Percentiles rank a stretch among this genome's conserved stretches.
Evolutionary conservation across 2,797 vertebrate genomes (phyloP).

Genomic region (Notamacropus eugenii): DNA sequence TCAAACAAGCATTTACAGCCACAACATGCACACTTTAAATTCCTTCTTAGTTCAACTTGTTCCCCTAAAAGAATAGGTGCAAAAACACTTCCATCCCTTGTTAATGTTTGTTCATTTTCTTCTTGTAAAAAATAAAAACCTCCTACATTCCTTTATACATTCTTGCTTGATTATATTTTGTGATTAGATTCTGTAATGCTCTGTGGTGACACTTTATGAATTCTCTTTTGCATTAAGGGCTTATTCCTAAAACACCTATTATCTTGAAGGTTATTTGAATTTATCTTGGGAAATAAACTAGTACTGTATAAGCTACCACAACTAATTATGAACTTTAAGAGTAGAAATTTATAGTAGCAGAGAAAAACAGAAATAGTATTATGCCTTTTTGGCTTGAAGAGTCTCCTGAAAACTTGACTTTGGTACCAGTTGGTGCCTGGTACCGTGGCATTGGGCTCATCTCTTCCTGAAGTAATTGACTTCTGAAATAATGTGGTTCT

Average conservation of each 20-base stretch:
- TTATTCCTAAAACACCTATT: conserved; percentile 33
- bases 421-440: background rate
- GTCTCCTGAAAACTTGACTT: background rate
- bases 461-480: background rate
- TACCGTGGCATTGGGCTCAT: background rate
- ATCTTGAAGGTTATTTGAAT: conserved; percentile 41
- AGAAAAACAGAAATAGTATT: background rate
- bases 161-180: conserved; percentile 49
- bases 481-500: background rate
- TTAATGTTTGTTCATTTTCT: conserved; percentile 47
- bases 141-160: conserved; percentile 56
- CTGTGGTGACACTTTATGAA: conserved; percentile 49
- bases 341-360: background rate
- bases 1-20: conserved; percentile 55
- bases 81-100: background rate
- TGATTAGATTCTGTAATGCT: conserved; percentile 54
- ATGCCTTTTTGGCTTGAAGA: background rate
- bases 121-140: conserved; percentile 28
- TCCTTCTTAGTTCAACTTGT: conserved; percentile 51
- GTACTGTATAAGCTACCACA: conserved; percentile 36
- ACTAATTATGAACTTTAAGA: background rate
- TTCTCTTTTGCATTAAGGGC: conserved; percentile 45
- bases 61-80: conserved; percentile 25
- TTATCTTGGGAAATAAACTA: conserved; percentile 53
- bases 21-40: conserved; percentile 43